These are phyloP conservation scores for Emydocephalus ijimae DNA, from an alignment of 2,113 vertebrate species.

Conservation along the genomic window DNA sequence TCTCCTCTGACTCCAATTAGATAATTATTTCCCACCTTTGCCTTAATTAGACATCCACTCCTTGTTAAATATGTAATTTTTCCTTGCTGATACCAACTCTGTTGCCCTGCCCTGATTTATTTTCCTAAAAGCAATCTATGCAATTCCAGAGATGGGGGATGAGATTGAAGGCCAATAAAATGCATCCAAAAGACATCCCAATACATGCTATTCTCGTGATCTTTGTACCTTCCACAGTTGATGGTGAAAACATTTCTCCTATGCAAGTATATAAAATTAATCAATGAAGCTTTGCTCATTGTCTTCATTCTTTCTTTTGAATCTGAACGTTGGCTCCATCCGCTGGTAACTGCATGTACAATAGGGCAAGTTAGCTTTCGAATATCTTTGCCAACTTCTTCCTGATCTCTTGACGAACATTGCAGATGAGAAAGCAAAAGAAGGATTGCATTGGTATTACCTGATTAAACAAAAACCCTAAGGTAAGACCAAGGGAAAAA, in stretches of 20 bases:
- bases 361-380: not conserved
- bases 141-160: not conserved
- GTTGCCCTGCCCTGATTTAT: not conserved
- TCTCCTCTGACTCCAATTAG: not conserved
- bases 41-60: not conserved
- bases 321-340: not conserved
- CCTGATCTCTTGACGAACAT: not conserved
- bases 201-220: not conserved
- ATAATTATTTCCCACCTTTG: not conserved
- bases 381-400: not conserved
- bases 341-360: not conserved
- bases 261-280: not conserved
- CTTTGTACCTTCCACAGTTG: not conserved
- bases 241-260: not conserved
- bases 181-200: not conserved
- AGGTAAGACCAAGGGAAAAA: not conserved
- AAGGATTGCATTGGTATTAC: not conserved
- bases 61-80: not conserved
- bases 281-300: not conserved
- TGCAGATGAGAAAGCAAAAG: not conserved
- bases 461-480: not conserved
- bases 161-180: not conserved
- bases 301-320: not conserved
- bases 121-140: not conserved
- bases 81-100: not conserved